Percentiles rank a stretch among this genome's conserved stretches.
phyloP scores from a whole-genome alignment of 2,888 invertebrate species.

The Parthenolecanium corni region DNA sequence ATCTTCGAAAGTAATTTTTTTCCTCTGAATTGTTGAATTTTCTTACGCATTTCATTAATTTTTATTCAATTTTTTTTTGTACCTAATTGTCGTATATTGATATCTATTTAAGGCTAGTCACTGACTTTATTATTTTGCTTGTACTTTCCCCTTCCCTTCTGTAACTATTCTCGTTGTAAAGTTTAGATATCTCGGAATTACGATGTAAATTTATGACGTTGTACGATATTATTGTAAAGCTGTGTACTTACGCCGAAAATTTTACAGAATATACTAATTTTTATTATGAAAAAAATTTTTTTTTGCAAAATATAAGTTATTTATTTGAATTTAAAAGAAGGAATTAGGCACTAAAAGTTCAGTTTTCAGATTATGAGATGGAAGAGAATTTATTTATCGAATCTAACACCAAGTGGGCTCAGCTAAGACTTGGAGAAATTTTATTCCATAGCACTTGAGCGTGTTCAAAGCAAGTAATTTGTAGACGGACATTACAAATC shows the following conservation, averaged over 20 bases:
- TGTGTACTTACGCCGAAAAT: constrained; percentile 20
- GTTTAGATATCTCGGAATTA: neutral
- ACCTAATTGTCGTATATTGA: neutral
- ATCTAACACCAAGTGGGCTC: too few relatives aligned
- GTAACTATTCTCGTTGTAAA: neutral
- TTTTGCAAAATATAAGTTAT: too few relatives aligned
- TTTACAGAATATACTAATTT: constrained; percentile 23
- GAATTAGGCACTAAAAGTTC: too few relatives aligned
- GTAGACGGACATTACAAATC: too few relatives aligned
- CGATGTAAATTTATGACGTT: constrained; percentile 4
- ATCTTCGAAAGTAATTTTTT: neutral
- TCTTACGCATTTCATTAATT: neutral
- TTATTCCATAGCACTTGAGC: too few relatives aligned
- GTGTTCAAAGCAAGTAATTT: too few relatives aligned
- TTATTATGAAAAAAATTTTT: constrained; percentile 1
- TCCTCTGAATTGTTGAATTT: neutral
- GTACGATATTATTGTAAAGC: constrained; percentile 23
- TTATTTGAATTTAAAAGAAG: too few relatives aligned
- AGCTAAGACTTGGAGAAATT: too few relatives aligned
- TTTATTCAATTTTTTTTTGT: constrained; percentile 10
- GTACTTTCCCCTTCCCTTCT: constrained; percentile 11
- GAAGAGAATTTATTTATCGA: too few relatives aligned
- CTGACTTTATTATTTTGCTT: constrained; percentile 19
- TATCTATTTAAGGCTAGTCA: constrained; percentile 23
- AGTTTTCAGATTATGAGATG: too few relatives aligned